These are phyloP conservation scores for Anguilla pacifica DNA, from an alignment of 2,797 vertebrate species.

Conservation along the genomic window DNA sequence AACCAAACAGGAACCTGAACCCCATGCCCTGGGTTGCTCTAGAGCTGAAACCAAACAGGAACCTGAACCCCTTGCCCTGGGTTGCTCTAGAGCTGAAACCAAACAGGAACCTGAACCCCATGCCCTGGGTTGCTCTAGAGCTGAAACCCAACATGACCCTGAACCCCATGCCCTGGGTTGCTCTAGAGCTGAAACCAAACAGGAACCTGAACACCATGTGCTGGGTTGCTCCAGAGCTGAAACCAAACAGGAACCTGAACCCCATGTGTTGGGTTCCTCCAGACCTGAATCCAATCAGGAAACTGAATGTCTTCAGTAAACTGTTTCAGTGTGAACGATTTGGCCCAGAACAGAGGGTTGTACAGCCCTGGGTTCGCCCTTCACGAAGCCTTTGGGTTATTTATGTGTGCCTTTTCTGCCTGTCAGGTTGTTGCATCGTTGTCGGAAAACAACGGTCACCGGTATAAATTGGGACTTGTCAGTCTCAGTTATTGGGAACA, in stretches of 20 bases:
- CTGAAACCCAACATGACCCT: background rate
- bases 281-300: background rate
- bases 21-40: background rate
- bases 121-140: background rate
- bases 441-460: background rate
- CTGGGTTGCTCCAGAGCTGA: background rate
- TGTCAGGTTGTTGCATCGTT: background rate
- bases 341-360: background rate
- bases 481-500: background rate
- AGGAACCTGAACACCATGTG: background rate
- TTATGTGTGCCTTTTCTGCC: background rate
- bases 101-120: background rate
- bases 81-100: background rate
- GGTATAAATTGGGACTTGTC: background rate
- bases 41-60: background rate
- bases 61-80: background rate
- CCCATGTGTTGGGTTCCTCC: background rate
- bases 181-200: background rate
- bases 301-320: background rate
- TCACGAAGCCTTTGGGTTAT: background rate
- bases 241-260: background rate
- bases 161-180: background rate
- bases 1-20: background rate
- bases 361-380: background rate
- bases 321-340: background rate